Base-by-base conservation (phyloP, 2,113 vertebrate genomes). In the Caranx ignobilis region DNA sequence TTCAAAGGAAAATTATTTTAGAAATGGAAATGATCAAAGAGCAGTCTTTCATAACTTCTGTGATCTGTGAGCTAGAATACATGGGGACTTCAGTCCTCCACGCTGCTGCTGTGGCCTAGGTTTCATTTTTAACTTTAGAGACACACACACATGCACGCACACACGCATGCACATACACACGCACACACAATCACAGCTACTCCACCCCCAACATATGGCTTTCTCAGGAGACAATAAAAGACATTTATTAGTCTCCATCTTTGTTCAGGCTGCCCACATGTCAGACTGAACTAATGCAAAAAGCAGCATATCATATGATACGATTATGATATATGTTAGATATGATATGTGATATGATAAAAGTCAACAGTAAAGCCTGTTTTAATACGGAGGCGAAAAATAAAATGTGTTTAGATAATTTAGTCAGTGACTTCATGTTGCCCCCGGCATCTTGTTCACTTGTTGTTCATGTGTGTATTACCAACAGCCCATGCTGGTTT, bases 1-100 rank as follows among this genome's bases (percentile, higher is more conserved):
- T 94, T 94, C 91, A 94, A 94, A 95, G 90, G 85, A 71, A 71
- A 87, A 84, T 79, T 80, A 79, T 90, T 77, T 85, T 75, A 78
- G 81, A 87, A 89, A 86, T 80, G 82, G 63, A 85, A 91, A 88
- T 77, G 82, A 89, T 94, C 89, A 91, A 90, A 93, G 83, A 73
- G 57, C 79, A 76, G 78, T 79, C 67, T 87, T 88, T 90, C 63
- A 83, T 71, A 87, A 92, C 34, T 90, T 84, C 83, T 87, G 80
- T 87, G 87, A 92, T 87, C 79, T 87, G 83, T 79, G 72, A 68
- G 82, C 68, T 32, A 32, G 79, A 83, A 90, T 86, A 86, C 84
- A 84, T 21, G 50, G 73, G 39, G 83, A 92, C 89, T 87, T 80
- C 64, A 86, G 74, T 88, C 83, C 69, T 68, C 21, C 68, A 61